Evolutionary conservation across 1,140 invertebrate species (phyloP).

Genomic region (Drosophila chauvacae): DNA sequence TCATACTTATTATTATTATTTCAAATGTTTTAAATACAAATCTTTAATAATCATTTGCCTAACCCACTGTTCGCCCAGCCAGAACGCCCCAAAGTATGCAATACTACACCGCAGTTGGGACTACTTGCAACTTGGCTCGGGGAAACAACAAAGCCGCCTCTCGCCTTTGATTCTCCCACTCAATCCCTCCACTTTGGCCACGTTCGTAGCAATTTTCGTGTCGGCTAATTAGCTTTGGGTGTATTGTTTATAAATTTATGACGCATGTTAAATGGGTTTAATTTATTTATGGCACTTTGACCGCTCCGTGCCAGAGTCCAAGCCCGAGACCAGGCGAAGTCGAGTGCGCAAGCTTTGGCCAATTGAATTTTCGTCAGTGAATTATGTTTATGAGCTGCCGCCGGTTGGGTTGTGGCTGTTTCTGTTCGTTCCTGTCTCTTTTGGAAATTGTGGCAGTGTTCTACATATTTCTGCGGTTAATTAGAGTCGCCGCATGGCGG

Average conservation of each 20-base stretch:
- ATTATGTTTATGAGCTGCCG: constrained; percentile 70
- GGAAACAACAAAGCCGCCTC: constrained; percentile 23
- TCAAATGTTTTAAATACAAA: background rate
- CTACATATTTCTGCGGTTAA: constrained; percentile 65
- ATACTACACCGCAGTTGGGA: constrained; percentile 40
- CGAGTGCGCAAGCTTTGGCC: constrained; percentile 59
- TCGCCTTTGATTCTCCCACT: constrained; percentile 8
- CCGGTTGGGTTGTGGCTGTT: constrained; percentile 8
- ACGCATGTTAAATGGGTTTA: constrained; percentile 82
- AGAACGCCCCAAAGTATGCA: constrained; percentile 38
- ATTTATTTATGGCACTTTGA: constrained; percentile 79
- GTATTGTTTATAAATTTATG: constrained; percentile 82
- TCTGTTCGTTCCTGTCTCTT: constrained; percentile 12
- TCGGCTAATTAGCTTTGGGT: constrained; percentile 80
- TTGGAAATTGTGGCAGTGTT: constrained; percentile 25
- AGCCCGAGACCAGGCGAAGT: constrained; percentile 17
- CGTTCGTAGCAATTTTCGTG: constrained; percentile 75
- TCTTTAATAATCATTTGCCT: background rate
- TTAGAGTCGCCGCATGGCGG: constrained; percentile 48
- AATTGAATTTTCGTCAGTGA: constrained; percentile 74
- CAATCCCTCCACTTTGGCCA: constrained; percentile 41
- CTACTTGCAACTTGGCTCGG: constrained; percentile 48
- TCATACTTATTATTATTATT: background rate
- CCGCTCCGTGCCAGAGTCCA: constrained; percentile 38
- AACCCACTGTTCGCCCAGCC: constrained; percentile 28